Percentiles rank a stretch among this genome's conserved stretches.
phyloP scores from a whole-genome alignment of 2,888 invertebrate species.

The Melipona bicolor region DNA sequence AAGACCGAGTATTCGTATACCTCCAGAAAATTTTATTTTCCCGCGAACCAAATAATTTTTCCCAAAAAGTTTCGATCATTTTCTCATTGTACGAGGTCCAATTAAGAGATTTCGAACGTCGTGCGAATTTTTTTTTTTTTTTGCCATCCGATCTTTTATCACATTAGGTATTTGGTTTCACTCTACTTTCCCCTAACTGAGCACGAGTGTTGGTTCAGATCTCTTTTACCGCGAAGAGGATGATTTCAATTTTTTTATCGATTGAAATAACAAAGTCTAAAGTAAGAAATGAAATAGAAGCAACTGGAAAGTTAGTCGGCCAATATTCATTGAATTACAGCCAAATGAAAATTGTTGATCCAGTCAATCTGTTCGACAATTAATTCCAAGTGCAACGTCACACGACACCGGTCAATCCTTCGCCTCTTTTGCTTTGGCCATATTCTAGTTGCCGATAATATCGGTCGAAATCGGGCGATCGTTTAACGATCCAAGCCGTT shows the following conservation, averaged over 20 bases:
- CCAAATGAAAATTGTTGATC: background rate
- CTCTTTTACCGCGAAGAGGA: background rate
- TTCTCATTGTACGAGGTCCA: no score
- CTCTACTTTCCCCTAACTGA: no score
- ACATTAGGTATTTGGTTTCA: no score
- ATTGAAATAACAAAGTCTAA: background rate
- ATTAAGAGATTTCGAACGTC: no score
- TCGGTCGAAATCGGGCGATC: background rate
- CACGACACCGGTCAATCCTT: background rate
- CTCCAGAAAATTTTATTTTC: no score
- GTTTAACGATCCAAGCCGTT: constrained; percentile 3
- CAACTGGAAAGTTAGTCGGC: background rate
- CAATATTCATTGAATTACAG: background rate
- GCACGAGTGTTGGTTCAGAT: no score
- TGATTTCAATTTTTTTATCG: background rate
- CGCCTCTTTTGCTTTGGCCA: background rate
- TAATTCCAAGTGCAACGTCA: no score
- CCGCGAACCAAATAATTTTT: no score
- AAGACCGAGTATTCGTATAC: no score
- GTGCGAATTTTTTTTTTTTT: no score
- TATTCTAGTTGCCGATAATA: background rate
- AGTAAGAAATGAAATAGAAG: background rate
- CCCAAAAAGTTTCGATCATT: no score
- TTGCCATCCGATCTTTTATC: no score
- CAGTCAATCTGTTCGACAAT: background rate